phyloP scores from a whole-genome alignment of 2,888 invertebrate genomes.

The Diarsia dahlii region DNA sequence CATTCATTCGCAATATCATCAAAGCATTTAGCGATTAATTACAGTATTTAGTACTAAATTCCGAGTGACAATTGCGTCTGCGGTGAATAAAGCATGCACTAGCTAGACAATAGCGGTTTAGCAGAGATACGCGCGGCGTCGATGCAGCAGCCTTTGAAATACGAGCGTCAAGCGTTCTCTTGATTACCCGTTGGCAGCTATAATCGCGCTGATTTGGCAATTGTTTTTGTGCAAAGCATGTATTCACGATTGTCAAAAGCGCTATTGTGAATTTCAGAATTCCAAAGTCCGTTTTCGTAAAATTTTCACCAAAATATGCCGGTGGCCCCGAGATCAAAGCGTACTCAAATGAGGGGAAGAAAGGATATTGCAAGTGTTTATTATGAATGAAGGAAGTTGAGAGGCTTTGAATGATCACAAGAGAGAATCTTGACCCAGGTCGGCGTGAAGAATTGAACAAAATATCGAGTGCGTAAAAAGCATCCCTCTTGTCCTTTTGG shows the following conservation, averaged over 20 bases:
- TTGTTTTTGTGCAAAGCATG: slow-evolving; percentile 19
- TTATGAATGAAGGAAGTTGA: slow-evolving; percentile 56
- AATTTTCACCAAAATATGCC: slow-evolving; percentile 38
- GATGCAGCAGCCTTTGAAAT: slow-evolving; percentile 10
- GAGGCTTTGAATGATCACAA: slow-evolving; percentile 56
- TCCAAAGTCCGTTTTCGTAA: slow-evolving; percentile 1
- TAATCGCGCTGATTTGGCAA: slow-evolving; percentile 37
- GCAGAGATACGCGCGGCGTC: neutral
- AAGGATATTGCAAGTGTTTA: slow-evolving; percentile 60
- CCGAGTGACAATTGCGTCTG: neutral
- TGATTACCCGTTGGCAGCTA: slow-evolving; percentile 25
- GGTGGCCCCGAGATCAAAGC: slow-evolving; percentile 45
- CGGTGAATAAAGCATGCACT: slow-evolving; percentile 9
- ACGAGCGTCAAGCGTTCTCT: neutral
- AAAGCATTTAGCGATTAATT: neutral
- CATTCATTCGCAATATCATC: neutral
- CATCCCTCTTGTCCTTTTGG: slow-evolving; percentile 43
- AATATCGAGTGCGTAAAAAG: slow-evolving; percentile 56
- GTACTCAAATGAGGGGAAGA: slow-evolving; percentile 27
- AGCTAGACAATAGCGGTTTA: slow-evolving; percentile 10
- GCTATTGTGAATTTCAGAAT: slow-evolving; percentile 12
- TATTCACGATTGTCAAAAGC: slow-evolving; percentile 16
- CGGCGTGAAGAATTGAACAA: slow-evolving; percentile 47
- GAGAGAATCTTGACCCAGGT: slow-evolving; percentile 59
- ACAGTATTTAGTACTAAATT: neutral